phyloP scores from a whole-genome alignment of 2,888 invertebrate genomes.

The Acanthoscelides obtectus region DNA sequence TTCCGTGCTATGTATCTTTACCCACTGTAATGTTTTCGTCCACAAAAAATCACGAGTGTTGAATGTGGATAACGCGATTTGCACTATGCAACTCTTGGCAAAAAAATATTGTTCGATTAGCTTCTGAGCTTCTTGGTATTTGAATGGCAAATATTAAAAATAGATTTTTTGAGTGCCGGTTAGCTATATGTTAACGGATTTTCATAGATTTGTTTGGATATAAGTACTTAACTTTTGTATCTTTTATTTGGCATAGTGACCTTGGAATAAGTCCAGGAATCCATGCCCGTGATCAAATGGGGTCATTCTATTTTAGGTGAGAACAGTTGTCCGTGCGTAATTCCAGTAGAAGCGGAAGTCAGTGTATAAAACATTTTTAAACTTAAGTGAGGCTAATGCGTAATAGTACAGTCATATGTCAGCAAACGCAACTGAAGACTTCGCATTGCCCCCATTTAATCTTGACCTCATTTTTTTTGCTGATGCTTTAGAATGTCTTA shows the following conservation, averaged over 20 bases:
- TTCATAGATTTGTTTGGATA: background rate
- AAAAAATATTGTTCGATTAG: background rate
- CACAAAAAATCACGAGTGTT: no score
- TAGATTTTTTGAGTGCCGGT: background rate
- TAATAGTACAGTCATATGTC: no score
- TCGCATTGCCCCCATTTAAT: no score
- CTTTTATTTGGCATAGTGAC: background rate
- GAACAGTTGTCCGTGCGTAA: background rate
- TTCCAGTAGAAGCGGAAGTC: background rate
- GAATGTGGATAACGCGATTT: background rate
- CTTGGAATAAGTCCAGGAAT: background rate
- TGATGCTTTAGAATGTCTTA: no score
- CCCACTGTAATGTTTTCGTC: no score
- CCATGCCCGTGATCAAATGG: background rate
- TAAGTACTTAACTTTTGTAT: background rate
- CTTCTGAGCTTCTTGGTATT: background rate
- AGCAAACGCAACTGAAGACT: no score
- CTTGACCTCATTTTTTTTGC: no score
- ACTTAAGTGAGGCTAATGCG: no score
- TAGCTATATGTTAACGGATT: background rate
- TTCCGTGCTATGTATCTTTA: no score
- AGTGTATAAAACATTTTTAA: no score
- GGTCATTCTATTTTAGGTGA: background rate
- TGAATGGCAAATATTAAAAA: background rate
- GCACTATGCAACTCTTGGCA: background rate